Conservation (phyloP, 2,113 vertebrate species). For the Hypanus sabinus region DNA sequence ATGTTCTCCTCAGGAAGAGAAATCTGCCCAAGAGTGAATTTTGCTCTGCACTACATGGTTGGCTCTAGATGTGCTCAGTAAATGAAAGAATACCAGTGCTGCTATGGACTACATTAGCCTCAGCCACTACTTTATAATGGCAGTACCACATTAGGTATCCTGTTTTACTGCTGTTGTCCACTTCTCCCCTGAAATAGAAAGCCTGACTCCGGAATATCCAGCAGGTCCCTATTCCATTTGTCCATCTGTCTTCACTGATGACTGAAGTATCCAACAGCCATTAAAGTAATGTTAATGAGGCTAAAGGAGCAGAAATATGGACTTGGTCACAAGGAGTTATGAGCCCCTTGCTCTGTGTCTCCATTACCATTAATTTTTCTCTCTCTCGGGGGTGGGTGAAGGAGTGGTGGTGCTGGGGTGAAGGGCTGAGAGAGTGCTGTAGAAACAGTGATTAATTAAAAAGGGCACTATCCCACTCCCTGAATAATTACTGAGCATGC, state of each 20-base stretch:
- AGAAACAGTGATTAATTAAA: too few relatives aligned
- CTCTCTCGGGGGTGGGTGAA: not conserved
- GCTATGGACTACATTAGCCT: not conserved
- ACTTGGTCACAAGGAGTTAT: not conserved
- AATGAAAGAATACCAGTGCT: not conserved
- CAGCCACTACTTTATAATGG: not conserved
- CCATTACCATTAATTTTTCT: not conserved
- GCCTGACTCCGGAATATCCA: not conserved
- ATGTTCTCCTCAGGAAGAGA: not conserved
- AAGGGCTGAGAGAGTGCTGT: too few relatives aligned
- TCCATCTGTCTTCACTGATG: not conserved
- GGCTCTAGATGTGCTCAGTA: not conserved
- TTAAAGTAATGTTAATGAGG: not conserved
- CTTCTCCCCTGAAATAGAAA: not conserved
- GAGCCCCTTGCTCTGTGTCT: not conserved
- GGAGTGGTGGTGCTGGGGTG: too few relatives aligned
- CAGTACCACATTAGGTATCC: not conserved
- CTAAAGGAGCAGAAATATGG: not conserved
- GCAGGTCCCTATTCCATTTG: not conserved
- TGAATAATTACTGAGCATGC: too few relatives aligned
- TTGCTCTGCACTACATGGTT: not conserved
- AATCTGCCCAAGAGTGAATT: not conserved
- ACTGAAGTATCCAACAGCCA: not conserved
- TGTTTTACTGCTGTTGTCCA: not conserved
- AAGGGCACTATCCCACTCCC: too few relatives aligned